These are phyloP conservation scores for Cotesia chilonis DNA, from an alignment of 1,140 invertebrate genomes.

Conservation along the genomic window DNA sequence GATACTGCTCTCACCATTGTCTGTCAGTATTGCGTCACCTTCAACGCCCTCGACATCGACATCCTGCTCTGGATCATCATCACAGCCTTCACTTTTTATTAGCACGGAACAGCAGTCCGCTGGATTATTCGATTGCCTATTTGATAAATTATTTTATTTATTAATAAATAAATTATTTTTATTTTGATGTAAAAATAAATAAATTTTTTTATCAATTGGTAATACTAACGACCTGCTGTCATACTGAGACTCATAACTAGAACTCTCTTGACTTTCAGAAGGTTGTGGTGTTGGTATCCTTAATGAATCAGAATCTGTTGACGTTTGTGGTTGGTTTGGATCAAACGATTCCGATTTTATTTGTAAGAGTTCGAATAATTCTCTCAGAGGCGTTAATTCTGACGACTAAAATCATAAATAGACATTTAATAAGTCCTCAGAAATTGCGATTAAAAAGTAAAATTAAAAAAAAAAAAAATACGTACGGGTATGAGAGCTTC, in stretches of 20 bases:
- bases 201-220: neutral
- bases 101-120: constrained; percentile 64
- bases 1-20: constrained; percentile 61
- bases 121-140: constrained; percentile 61
- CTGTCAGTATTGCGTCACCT: constrained; percentile 63
- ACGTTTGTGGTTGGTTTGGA: constrained; percentile 58
- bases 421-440: constrained; percentile 1
- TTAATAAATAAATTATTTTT: neutral
- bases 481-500: constrained; percentile 81
- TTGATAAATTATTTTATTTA: constrained; percentile 9
- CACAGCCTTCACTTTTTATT: constrained; percentile 66
- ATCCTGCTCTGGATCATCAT: constrained; percentile 64
- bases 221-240: constrained; percentile 67
- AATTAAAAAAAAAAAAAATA: constrained; percentile 37
- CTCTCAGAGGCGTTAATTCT: constrained; percentile 81
- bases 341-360: constrained; percentile 79
- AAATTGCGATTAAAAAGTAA: neutral
- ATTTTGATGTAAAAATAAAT: neutral
- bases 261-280: constrained; percentile 68
- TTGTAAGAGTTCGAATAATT: constrained; percentile 81
- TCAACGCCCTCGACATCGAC: constrained; percentile 67
- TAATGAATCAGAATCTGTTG: constrained; percentile 58
- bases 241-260: constrained; percentile 71
- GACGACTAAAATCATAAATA: constrained; percentile 69
- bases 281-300: constrained; percentile 63